Evolutionary conservation across 2,888 invertebrate species (phyloP), one percentile per base, ranked within the genome.

Genomic region (Cordilura impudica): DNA sequence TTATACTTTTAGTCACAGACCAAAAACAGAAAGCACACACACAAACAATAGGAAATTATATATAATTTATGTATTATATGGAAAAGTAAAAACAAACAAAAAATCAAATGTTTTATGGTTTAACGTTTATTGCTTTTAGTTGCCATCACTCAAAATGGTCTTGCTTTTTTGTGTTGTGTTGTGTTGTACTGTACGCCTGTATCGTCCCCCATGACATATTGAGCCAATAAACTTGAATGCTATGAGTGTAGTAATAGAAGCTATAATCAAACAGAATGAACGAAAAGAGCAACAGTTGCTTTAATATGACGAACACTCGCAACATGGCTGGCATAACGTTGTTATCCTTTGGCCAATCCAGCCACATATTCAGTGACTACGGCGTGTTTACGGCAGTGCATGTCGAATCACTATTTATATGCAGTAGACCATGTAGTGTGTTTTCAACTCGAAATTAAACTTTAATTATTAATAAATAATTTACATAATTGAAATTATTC

Each of bases 281-380:
- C 4, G 35, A 10, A 8, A 86, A 85, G 87, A 87, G 87, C 87
- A 87, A 87, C 87, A 87, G 87, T 87, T 87, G 87, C 86, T 84
- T 83, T 83, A 82, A 77, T 77, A 77, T 45, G 69, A 31, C 60
- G 51, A 78, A 63, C 51, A 71, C 7, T 26, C 56, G 63, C 67
- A 81, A 69, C 76, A 71, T 71, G 75, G 35, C 60, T 83, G 83
- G 82, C 86, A 87, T 87, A 86, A 83, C 85, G 85, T 82, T 85
- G 85, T 82, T 85, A 85, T 85, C 86, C 85, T 84, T 87, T 84
- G 86, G 81, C 85, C 83, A 58, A 56, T 75, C 19, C 60, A 61
- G 71, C 26, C 75, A 66, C 56, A 16, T 47, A 65, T 58, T 56
- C 63, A 26, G 18, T 23, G 12, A 8, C 18, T 18, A 29, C 51